phyloP scores from a whole-genome alignment of 2,113 vertebrate species.

The Sitta europaea region DNA sequence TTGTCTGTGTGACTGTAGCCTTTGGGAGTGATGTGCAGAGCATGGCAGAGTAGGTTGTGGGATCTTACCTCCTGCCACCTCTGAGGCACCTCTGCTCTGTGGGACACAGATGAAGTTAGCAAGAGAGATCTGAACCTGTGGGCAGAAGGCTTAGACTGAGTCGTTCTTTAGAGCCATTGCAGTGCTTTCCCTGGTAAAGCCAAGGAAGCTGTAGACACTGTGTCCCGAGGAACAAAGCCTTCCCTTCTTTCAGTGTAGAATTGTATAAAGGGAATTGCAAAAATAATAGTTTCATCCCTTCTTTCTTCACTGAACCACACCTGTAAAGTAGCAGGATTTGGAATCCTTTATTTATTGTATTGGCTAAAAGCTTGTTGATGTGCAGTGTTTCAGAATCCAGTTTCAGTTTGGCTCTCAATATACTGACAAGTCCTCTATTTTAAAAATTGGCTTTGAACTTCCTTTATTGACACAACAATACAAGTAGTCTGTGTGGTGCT shows the following conservation, averaged over 20 bases:
- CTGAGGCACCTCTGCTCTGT: background rate
- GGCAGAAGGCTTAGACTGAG: background rate
- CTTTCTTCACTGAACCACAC: background rate
- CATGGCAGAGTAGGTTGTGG: background rate
- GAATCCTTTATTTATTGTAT: background rate
- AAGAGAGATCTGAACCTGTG: background rate
- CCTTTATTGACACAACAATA: background rate
- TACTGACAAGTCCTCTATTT: background rate
- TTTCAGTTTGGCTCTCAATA: background rate
- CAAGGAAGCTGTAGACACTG: background rate
- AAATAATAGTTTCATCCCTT: background rate
- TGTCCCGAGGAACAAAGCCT: background rate
- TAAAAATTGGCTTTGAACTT: background rate
- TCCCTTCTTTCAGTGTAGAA: background rate
- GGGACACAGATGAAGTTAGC: accelerated
- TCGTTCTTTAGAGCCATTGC: background rate
- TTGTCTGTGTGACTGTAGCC: background rate
- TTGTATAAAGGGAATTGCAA: background rate
- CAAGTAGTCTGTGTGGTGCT: background rate
- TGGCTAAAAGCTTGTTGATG: background rate
- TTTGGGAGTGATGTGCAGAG: background rate
- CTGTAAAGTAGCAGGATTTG: background rate
- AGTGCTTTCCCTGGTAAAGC: background rate
- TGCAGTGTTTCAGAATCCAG: background rate
- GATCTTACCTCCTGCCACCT: background rate